These are phyloP conservation scores for Drosophila demipolita DNA, from an alignment of 2,888 invertebrate genomes.

Conservation along the genomic window DNA sequence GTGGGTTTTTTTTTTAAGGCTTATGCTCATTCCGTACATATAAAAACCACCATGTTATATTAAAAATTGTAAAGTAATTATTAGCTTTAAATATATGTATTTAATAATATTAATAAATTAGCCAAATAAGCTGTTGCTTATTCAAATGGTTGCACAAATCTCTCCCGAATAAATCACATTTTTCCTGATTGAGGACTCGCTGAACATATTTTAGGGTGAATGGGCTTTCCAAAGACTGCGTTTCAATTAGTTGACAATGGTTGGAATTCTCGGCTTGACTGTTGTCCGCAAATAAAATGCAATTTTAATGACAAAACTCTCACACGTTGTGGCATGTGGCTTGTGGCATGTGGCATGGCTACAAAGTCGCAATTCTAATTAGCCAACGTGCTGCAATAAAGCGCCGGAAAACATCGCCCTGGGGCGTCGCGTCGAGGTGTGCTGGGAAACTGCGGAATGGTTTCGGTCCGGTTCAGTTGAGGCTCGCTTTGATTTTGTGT, in stretches of 20 bases:
- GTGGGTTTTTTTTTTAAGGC: not conserved
- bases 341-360: conserved; percentile 3
- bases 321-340: conserved; percentile 44
- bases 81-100: not conserved
- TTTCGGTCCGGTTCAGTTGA: not conserved
- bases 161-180: not conserved
- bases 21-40: not conserved
- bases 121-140: not conserved
- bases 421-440: conserved; percentile 26
- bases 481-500: not conserved
- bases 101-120: not conserved
- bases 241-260: conserved; percentile 33
- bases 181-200: not conserved
- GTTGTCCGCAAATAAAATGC: conserved; percentile 67
- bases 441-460: conserved; percentile 17
- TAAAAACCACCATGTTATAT: not conserved
- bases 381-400: conserved; percentile 69
- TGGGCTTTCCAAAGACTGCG: not conserved
- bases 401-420: conserved; percentile 51
- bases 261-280: conserved; percentile 25
- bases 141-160: not conserved
- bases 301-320: conserved; percentile 70
- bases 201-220: conserved; percentile 1
- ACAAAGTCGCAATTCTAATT: conserved; percentile 67
- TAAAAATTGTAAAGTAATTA: not conserved